Base-by-base conservation (phyloP, 2,888 invertebrate species). In the Alviniconcha strummeri region DNA sequence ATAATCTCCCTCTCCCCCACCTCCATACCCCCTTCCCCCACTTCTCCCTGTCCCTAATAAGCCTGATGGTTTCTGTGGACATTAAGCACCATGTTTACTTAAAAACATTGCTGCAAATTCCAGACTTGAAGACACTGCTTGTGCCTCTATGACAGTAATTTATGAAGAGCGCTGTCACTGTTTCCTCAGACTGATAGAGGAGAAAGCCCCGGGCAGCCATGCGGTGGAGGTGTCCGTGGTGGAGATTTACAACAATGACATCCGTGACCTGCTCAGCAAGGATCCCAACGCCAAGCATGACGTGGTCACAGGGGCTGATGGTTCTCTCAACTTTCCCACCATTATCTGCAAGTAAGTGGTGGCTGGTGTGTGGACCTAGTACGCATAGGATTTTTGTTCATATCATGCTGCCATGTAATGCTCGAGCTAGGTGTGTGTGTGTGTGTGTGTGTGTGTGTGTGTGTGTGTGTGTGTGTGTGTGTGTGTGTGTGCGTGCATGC, bases 211-310 rank as follows among this genome's bases (percentile, higher is more conserved):
- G 60, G 91, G 90, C 17, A 88, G 85, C 17, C 89, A 91, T 82
- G 85, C 86, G n/a, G 88, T 91, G 11, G 91, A 92, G 84, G 91
- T 92, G 8, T 92, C 92, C 0, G 90, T 92, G 17, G 90, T 91
- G 17, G 92, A 92, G 84, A 90, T 92, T 69, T 92, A 92, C 88
- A 92, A 92, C 87, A 92, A 92, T 74, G 92, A 92, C 84, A 91
- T 92, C 19, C 84, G 90, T 60, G 92, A 92, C 83, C 86, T 92
- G 13, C 89, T 92, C 15, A 90, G 90, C 81, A 86, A 88, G 15
- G 90, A 90, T 77, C 88, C 90, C 36, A 90, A 88, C 78, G 88
- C 88, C 17, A 92, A 91, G 86, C 91, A 92, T 85, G 92, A 92
- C 71, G 88, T 92, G 19, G 89, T 90, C 80, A 91, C 90, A 7